phyloP scores from a whole-genome alignment of 1,140 invertebrate species.

The Dermatophagoides farinae region DNA sequence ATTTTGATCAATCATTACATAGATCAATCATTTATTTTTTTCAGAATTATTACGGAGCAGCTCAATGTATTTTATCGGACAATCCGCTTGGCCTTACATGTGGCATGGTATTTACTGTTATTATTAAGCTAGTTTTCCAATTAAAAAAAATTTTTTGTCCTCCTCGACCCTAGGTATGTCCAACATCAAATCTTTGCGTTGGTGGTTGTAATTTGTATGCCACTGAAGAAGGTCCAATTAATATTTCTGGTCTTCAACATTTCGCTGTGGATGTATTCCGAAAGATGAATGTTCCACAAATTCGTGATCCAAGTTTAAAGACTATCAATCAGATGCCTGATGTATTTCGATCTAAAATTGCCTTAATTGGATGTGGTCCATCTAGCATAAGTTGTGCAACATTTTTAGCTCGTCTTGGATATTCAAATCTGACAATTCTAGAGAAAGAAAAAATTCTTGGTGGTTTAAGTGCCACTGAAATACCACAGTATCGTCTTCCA shows the following conservation, averaged over 20 bases:
- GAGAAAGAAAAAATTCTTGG: slow-evolving; percentile 63
- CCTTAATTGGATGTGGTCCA: slow-evolving; percentile 77
- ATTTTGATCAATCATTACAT: not conserved
- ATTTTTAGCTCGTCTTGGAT: slow-evolving; percentile 76
- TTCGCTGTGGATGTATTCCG: slow-evolving; percentile 81
- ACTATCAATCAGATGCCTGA: slow-evolving; percentile 28
- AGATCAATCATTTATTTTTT: slow-evolving; percentile 13
- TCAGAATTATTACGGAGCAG: slow-evolving; percentile 92
- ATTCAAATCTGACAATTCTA: slow-evolving; percentile 72
- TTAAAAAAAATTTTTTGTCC: no score
- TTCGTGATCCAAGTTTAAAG: slow-evolving; percentile 40
- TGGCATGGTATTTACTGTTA: no score
- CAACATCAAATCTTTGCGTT: slow-evolving; percentile 91
- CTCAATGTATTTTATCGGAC: slow-evolving; percentile 85
- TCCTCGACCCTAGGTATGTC: no score
- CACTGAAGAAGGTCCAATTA: slow-evolving; percentile 86
- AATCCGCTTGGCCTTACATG: slow-evolving; percentile 90
- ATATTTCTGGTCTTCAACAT: slow-evolving; percentile 93
- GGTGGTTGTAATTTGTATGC: slow-evolving; percentile 90
- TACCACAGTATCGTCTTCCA: slow-evolving; percentile 87
- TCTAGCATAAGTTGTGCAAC: slow-evolving; percentile 92
- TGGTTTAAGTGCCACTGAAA: slow-evolving; percentile 77
- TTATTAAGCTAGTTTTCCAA: no score
- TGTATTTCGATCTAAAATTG: slow-evolving; percentile 52
- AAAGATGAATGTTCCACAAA: slow-evolving; percentile 74